Evolutionary conservation across 2,888 invertebrate species (phyloP).

Genomic region (Entomobrya multifasciata): DNA sequence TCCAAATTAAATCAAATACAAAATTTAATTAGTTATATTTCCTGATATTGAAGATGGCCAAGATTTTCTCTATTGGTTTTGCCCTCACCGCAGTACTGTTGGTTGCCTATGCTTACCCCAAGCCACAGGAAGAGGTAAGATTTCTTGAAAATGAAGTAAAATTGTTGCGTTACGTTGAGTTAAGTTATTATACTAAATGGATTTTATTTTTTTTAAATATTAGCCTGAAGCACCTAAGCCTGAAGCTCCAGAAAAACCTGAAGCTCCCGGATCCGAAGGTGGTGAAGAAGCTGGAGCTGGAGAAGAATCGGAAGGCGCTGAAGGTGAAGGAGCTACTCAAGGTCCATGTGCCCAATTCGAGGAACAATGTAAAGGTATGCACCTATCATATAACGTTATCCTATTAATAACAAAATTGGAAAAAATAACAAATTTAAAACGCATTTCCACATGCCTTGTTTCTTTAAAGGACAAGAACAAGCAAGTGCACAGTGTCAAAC

Average conservation of each 20-base stretch:
- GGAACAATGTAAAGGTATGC: conserved; percentile 44
- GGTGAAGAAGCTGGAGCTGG: conserved; percentile 12
- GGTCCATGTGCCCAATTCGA: conserved; percentile 45
- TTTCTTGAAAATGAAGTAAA: too few species aligned
- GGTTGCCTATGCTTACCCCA: conserved; percentile 57
- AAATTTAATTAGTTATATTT: neutral
- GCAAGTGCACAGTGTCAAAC: conserved; percentile 9
- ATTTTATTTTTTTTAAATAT: neutral
- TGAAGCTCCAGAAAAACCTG: too few species aligned
- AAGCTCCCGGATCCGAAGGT: neutral
- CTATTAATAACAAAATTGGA: too few species aligned
- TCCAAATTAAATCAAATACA: neutral
- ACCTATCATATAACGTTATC: too few species aligned
- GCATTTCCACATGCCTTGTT: neutral
- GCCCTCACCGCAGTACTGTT: conserved; percentile 65
- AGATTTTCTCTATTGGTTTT: conserved; percentile 62
- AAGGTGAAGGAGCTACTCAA: conserved; percentile 43
- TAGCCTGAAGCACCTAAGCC: neutral
- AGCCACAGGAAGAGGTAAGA: conserved; percentile 14
- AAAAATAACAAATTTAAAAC: neutral
- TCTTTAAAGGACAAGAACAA: conserved; percentile 3
- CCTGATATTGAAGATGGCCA: conserved; percentile 58
- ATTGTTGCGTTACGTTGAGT: too few species aligned
- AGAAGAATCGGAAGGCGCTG: too few species aligned
- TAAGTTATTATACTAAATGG: neutral